Evolutionary conservation across 2,113 vertebrate species (phyloP).

Genomic region (Baryphthengus martii): DNA sequence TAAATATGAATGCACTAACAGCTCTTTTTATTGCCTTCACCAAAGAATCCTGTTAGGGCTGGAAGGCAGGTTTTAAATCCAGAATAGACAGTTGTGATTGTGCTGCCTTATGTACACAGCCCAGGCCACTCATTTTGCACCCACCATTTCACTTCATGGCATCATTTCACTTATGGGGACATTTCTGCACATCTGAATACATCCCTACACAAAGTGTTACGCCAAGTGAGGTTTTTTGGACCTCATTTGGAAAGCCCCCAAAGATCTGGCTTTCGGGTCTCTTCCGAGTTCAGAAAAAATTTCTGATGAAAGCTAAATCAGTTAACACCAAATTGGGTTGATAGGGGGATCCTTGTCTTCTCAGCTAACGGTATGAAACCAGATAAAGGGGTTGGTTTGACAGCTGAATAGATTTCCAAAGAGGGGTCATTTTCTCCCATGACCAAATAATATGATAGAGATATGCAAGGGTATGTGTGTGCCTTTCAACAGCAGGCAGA

Average conservation of each 20-base stretch:
- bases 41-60: neutral
- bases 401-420: slow-evolving; percentile 57
- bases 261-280: neutral
- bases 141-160: slow-evolving; percentile 48
- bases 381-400: slow-evolving; percentile 58
- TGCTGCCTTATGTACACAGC: neutral
- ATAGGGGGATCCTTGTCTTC: slow-evolving; percentile 59
- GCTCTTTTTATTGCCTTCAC: neutral
- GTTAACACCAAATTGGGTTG: slow-evolving; percentile 57
- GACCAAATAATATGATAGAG: slow-evolving; percentile 52
- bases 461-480: slow-evolving; percentile 26
- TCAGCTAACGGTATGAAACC: slow-evolving; percentile 45
- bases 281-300: neutral
- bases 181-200: slow-evolving; percentile 34
- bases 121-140: slow-evolving; percentile 38
- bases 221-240: slow-evolving; percentile 19
- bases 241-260: slow-evolving; percentile 7
- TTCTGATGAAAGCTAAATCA: slow-evolving; percentile 53
- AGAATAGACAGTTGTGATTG: neutral
- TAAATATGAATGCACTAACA: neutral
- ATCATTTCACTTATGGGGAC: slow-evolving; percentile 32
- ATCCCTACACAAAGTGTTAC: neutral
- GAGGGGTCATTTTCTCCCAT: slow-evolving; percentile 52
- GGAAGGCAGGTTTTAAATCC: slow-evolving; percentile 30
- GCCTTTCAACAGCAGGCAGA: slow-evolving; percentile 47